A percentile compares a stretch with the other conserved stretches of the same genome.
Conservation (phyloP, 2,888 invertebrate genomes). For the Eumerus sabulonum region DNA sequence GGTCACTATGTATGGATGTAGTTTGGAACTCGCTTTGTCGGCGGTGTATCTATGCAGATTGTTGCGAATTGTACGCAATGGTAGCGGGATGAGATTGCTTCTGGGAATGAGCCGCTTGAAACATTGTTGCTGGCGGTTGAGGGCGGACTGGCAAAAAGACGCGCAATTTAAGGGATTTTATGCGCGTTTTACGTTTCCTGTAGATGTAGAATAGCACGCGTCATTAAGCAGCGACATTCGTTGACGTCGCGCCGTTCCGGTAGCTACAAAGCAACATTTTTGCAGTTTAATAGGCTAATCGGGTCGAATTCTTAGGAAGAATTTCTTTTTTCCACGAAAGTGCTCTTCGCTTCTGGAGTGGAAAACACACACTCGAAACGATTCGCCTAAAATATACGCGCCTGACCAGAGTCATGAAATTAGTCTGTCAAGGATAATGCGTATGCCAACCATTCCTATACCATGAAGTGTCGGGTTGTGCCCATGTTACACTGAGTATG, state of each 20-base stretch:
- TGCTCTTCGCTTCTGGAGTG: no score
- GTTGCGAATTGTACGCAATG: no score
- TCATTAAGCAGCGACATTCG: constrained; percentile 38
- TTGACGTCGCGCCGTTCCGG: neutral
- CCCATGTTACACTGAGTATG: no score
- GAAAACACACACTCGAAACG: no score
- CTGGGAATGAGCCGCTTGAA: constrained; percentile 38
- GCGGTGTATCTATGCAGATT: no score
- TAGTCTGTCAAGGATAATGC: no score
- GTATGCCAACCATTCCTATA: no score
- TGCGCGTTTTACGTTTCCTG: constrained; percentile 60
- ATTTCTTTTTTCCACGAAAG: no score
- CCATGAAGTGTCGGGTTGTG: no score
- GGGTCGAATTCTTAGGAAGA: no score
- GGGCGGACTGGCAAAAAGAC: constrained; percentile 38
- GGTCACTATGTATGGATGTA: constrained; percentile 36
- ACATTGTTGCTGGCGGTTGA: constrained; percentile 25
- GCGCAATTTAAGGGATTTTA: constrained; percentile 57
- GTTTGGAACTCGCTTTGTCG: constrained; percentile 41
- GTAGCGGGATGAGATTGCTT: constrained; percentile 37
- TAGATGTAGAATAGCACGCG: constrained; percentile 33
- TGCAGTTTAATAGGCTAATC: constrained; percentile 30
- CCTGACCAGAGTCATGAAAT: no score
- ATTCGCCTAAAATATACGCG: no score
- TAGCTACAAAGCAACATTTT: constrained; percentile 59